phyloP scores from a whole-genome alignment of 2,797 vertebrate species.

The Chaetodon trifasciatus region DNA sequence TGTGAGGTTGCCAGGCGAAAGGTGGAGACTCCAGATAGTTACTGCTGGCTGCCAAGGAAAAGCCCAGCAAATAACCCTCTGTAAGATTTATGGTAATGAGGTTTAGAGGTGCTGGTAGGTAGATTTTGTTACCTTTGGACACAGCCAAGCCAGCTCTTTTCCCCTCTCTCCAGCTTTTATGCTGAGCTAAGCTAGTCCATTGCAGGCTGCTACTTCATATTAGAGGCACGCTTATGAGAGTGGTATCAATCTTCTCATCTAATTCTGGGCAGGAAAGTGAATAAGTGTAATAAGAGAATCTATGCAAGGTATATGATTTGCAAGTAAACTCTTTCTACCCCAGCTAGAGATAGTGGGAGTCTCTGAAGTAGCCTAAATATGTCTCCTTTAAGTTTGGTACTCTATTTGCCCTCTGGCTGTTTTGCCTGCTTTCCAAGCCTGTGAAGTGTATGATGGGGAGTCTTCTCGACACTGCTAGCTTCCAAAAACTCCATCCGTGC shows the following conservation, averaged over 20 bases:
- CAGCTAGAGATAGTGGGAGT: neutral
- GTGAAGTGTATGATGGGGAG: constrained; percentile 6
- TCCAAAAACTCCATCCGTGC: constrained; percentile 16
- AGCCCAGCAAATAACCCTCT: neutral
- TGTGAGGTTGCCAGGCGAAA: neutral
- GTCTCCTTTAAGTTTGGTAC: constrained; percentile 16
- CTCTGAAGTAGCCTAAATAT: constrained; percentile 1
- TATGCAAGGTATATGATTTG: neutral
- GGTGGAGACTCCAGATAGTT: neutral
- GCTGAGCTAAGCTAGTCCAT: neutral
- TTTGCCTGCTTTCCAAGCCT: constrained; percentile 16
- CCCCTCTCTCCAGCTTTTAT: neutral
- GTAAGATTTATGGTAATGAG: neutral
- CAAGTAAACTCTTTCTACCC: constrained; percentile 13
- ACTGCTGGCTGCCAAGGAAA: neutral
- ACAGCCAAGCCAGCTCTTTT: neutral
- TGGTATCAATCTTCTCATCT: neutral
- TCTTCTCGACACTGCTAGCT: constrained; percentile 3
- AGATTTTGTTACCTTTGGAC: neutral
- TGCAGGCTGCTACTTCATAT: constrained; percentile 3
- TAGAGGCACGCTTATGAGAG: neutral
- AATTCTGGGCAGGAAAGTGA: neutral
- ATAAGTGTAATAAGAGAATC: neutral
- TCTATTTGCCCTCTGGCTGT: constrained; percentile 23
- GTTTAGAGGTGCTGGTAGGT: neutral